These are phyloP conservation scores for Saccopteryx bilineata DNA, from an alignment of 2,113 vertebrate species.

Conservation along the genomic window DNA sequence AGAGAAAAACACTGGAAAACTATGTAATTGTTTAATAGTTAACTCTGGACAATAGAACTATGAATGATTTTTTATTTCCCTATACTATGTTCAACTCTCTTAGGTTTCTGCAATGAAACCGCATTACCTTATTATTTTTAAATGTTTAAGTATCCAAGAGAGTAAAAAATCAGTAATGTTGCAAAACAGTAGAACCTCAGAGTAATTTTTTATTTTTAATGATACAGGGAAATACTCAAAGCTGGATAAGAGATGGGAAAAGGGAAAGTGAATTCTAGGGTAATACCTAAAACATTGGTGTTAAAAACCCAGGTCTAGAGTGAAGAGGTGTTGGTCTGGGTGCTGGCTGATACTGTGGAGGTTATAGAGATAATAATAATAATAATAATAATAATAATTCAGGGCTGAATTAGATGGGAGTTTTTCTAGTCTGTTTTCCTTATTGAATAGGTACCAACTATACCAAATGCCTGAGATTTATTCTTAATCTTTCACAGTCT, in stretches of 20 bases:
- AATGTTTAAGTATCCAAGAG: neutral
- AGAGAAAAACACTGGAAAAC: neutral
- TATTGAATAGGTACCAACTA: neutral
- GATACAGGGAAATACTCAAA: neutral
- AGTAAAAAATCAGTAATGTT: neutral
- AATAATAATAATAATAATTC: neutral
- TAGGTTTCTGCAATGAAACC: neutral
- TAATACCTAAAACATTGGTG: neutral
- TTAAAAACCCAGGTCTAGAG: neutral
- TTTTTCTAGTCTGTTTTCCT: neutral
- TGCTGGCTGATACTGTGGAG: neutral
- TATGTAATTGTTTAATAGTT: neutral
- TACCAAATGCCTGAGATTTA: neutral
- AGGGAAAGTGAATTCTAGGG: neutral
- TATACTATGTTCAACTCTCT: neutral
- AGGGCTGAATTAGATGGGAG: neutral
- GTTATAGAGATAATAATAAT: neutral
- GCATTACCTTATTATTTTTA: constrained; percentile 9
- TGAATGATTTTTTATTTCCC: neutral
- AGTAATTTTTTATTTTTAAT: constrained; percentile 8
- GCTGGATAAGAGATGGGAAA: neutral
- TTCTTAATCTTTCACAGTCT: neutral
- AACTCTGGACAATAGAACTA: neutral
- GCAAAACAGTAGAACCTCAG: neutral
- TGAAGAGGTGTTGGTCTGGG: neutral